Percentiles rank a stretch among this genome's conserved stretches.
Evolutionary conservation across 2,113 vertebrate genomes (phyloP).

Genomic region (Xyrauchen texanus): DNA sequence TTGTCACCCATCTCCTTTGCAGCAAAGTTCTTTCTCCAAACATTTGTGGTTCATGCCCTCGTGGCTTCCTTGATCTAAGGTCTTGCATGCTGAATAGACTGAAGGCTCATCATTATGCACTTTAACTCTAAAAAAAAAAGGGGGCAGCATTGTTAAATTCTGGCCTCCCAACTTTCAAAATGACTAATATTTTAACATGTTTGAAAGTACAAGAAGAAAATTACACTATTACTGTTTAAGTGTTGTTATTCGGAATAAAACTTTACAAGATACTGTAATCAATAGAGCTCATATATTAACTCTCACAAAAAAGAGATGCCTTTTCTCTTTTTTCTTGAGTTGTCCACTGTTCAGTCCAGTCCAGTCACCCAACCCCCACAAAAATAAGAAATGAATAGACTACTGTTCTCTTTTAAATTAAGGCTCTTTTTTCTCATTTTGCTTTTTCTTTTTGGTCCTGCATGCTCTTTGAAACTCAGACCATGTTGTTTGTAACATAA

Average conservation of each 20-base stretch:
- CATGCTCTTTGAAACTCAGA: slow-evolving; percentile 23
- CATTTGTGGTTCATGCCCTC: slow-evolving; percentile 56
- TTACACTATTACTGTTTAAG: neutral
- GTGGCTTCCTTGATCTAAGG: slow-evolving; percentile 41
- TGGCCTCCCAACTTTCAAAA: slow-evolving; percentile 21
- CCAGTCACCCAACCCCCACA: neutral
- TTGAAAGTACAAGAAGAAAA: neutral
- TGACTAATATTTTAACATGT: neutral
- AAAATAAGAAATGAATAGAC: slow-evolving; percentile 6
- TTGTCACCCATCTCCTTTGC: slow-evolving; percentile 53
- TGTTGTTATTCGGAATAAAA: neutral
- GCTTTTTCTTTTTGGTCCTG: neutral
- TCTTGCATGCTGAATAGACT: slow-evolving; percentile 42
- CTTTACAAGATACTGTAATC: neutral
- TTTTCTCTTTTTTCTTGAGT: neutral
- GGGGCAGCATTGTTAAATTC: slow-evolving; percentile 31
- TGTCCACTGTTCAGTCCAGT: neutral
- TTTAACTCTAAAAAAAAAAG: slow-evolving; percentile 20
- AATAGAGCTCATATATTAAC: too few relatives aligned
- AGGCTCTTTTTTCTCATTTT: neutral
- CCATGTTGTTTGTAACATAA: slow-evolving; percentile 22
- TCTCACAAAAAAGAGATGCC: neutral
- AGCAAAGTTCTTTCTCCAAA: slow-evolving; percentile 62
- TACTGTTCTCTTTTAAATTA: slow-evolving; percentile 47
- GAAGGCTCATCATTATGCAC: slow-evolving; percentile 49